Evolutionary conservation across 35 echinoderm and acorn worm genomes (phyloP), one percentile per base, ranked within the genome.

Genomic region (Holothuria glaberrima): DNA sequence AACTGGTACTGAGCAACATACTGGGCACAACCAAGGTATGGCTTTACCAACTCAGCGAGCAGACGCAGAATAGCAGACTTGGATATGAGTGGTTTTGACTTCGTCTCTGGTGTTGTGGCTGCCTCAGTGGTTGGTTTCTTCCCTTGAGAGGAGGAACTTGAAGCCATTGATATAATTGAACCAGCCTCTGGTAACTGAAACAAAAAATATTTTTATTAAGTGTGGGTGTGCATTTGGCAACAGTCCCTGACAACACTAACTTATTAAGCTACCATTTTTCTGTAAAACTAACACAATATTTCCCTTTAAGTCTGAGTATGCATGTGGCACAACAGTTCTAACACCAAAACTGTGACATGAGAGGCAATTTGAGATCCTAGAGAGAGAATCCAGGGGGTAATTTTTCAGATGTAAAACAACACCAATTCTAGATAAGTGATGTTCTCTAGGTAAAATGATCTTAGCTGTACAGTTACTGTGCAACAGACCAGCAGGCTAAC

Each of bases 1-100:
- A 92, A 92, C 68, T 97, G 95, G 68, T 98, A 98, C 87, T 98
- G 95, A 3, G 95, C 93, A 24, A 98, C 90, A 34, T 89, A 89
- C 48, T 89, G 73, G 0, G 96, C 96, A 68, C 88, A 92, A 22
- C 95, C 96, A 12, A 90, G 44, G 70, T 98, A 98, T 7, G 96
- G 94, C 26, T 88, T 94, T 13, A 94, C 93, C 21, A 98, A 60
- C 54, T 98, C 96, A 3, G 95, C 92, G 12, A 94, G 60, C 9
- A 98, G 96, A 29, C 96, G 86, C 19, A 95, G 48, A 30, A 94
- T 90, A 19, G 92, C 90, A 5, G 95, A 98, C 93, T 98, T 98
- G 19, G 95, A 90, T 45, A 98, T 75, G 31, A 98, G 93, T 0
- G 92, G 86, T 82, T 94, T 98, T 25, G 48, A 72, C 85, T 94